Evolutionary conservation across 2,888 invertebrate species (phyloP).

Genomic region (Elysia crispata): DNA sequence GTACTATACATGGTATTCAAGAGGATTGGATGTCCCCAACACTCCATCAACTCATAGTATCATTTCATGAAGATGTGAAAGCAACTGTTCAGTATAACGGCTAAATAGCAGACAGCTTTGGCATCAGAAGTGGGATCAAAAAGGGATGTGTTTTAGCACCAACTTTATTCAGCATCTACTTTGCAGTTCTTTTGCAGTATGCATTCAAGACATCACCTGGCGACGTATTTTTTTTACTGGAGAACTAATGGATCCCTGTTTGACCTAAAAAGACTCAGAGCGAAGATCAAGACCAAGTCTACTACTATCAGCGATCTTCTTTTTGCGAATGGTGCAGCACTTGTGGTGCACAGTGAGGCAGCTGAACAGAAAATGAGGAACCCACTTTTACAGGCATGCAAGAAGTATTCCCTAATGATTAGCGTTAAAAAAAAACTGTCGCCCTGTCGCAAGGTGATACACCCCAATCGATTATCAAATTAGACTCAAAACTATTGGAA

Average conservation of each 20-base stretch:
- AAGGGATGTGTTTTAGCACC: neutral
- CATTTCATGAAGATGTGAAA: constrained; percentile 49
- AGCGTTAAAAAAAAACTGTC: no score
- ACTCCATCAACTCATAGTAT: constrained; percentile 41
- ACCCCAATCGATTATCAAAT: no score
- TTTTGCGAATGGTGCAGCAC: constrained; percentile 30
- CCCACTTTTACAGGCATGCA: constrained; percentile 16
- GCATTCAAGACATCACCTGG: neutral
- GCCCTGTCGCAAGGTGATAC: no score
- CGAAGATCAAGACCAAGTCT: neutral
- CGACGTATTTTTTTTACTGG: neutral
- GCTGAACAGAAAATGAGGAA: constrained; percentile 21
- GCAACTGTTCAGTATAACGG: constrained; percentile 35
- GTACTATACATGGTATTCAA: constrained; percentile 46
- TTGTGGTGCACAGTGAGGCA: neutral
- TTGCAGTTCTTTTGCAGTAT: neutral
- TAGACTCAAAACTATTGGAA: no score
- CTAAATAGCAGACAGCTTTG: neutral
- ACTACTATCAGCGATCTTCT: neutral
- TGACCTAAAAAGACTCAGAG: constrained; percentile 12
- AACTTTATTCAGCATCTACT: neutral
- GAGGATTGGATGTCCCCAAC: constrained; percentile 3
- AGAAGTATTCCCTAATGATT: no score
- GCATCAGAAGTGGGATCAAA: neutral
- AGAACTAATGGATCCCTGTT: constrained; percentile 21